phyloP scores from a whole-genome alignment of 92 coral and sea anemone species.

The Phenganax stokvisi region DNA sequence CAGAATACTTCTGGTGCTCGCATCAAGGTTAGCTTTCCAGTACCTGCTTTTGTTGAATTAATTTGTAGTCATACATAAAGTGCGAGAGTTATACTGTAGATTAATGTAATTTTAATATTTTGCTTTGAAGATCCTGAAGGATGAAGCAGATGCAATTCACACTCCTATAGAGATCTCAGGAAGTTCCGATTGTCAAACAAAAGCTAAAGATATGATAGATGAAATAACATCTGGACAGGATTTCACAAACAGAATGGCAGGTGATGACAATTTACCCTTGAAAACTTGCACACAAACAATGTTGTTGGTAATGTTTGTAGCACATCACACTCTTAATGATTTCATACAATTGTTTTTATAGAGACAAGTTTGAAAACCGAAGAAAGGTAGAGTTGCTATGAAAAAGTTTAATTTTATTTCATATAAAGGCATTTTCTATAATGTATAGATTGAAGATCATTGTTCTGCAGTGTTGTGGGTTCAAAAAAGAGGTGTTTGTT shows the following conservation, averaged over 20 bases:
- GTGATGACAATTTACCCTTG: background rate
- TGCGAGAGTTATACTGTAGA: background rate
- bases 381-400: background rate
- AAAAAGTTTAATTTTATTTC: too few species aligned
- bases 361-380: background rate
- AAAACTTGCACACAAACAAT: background rate
- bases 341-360: background rate
- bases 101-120: background rate
- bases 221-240: constrained; percentile 51
- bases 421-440: too few species aligned
- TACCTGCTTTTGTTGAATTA: background rate
- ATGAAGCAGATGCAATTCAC: constrained; percentile 62
- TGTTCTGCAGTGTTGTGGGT: too few species aligned
- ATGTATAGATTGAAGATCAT: too few species aligned
- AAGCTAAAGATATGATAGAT: constrained; percentile 75
- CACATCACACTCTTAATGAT: background rate
- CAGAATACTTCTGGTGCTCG: constrained; percentile 71
- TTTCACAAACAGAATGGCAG: constrained; percentile 43
- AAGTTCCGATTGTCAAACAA: constrained; percentile 53
- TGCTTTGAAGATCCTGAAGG: constrained; percentile 61
- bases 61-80: background rate
- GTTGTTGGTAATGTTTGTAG: background rate
- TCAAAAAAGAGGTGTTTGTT: too few species aligned
- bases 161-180: constrained; percentile 86
- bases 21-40: constrained; percentile 49